Base-by-base conservation (phyloP, 2,888 invertebrate species). In the Melinaea menophilus region DNA sequence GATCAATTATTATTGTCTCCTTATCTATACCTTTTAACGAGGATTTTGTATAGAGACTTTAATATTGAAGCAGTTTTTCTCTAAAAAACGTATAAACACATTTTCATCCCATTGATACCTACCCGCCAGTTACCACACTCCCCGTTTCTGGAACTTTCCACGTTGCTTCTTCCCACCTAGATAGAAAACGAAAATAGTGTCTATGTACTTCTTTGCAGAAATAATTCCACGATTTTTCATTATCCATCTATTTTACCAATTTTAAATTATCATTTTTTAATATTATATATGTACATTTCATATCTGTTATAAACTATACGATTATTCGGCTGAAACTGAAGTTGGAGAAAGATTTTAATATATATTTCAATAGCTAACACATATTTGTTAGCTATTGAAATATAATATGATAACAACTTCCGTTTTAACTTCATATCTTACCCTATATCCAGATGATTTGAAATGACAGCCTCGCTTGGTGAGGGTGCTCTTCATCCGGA, bases 401-500 rank as follows among this genome's bases (percentile, higher is more conserved):
- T 9, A 31, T 46, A 64, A 2, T 56, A 56, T 11, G 59, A 58
- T 45, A 34, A 58, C 46, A 56, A 45, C 46, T 62, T 65, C 51
- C 46, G 37, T 46, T 33, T 5, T 13, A 34, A 35, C 13, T 61
- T 46, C 33, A 7, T 4, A 7, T 68, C 95, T 94, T 92, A 98
- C 98, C 93, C 98, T 93, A 87, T 97, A 98, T 85, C 98, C 98
- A 70, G 97, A 98, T 48, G 97, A 97, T 87, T 98, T 98, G 88
- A 98, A 98, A 86, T 98, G 98, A 82, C 98, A 99, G 65, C 99
- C 99, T 77, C 99, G 92, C 90, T 99, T 99, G 58, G 99, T 98
- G 68, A 99, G 92, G 0, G 99, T 99, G 62, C 99, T 99, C 85
- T 99, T 99, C 98, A 99, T 99, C 72, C 99, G 93, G 58, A 99